A percentile compares a stretch with the other conserved stretches of the same genome.
These are phyloP conservation scores for Polia nebulosa DNA, from an alignment of 2,888 invertebrate genomes.

Conservation along the genomic window DNA sequence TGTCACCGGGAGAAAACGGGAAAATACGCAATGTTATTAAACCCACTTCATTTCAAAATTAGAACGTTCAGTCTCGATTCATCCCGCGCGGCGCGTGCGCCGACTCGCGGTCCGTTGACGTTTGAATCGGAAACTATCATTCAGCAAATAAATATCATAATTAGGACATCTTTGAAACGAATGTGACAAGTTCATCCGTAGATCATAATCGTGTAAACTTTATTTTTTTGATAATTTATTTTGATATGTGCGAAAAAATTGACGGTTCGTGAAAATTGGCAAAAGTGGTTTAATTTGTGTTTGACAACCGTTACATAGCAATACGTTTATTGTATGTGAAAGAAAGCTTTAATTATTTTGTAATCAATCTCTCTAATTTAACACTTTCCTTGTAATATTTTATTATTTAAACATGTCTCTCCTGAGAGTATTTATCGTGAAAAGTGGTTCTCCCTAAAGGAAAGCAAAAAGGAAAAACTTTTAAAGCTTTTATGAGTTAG, in stretches of 20 bases:
- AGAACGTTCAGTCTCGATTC: conserved; percentile 87
- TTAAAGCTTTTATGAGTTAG: conserved; percentile 24
- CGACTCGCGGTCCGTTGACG: conserved; percentile 71
- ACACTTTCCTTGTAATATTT: not conserved
- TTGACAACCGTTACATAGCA: conserved; percentile 2
- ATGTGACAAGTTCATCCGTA: conserved; percentile 56
- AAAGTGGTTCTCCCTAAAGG: conserved; percentile 2
- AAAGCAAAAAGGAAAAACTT: conserved; percentile 21
- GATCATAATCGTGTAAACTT: conserved; percentile 31
- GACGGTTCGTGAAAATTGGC: conserved; percentile 29
- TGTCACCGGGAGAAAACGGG: conserved; percentile 84
- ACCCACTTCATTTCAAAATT: conserved; percentile 89
- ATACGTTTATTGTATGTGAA: conserved; percentile 24
- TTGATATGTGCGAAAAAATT: conserved; percentile 13
- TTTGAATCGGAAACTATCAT: conserved; percentile 69
- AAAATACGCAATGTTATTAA: conserved; percentile 89
- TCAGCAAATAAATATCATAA: conserved; percentile 57
- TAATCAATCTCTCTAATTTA: conserved; percentile 5
- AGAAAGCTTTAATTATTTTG: not conserved
- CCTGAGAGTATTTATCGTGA: conserved; percentile 1
- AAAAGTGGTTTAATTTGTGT: conserved; percentile 27
- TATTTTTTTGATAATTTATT: not conserved
- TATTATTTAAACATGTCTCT: not conserved
- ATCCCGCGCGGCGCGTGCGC: conserved; percentile 83
- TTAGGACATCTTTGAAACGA: conserved; percentile 50